Base-by-base conservation (phyloP, 2,888 invertebrate species). In the Drosophila austrosaltans region DNA sequence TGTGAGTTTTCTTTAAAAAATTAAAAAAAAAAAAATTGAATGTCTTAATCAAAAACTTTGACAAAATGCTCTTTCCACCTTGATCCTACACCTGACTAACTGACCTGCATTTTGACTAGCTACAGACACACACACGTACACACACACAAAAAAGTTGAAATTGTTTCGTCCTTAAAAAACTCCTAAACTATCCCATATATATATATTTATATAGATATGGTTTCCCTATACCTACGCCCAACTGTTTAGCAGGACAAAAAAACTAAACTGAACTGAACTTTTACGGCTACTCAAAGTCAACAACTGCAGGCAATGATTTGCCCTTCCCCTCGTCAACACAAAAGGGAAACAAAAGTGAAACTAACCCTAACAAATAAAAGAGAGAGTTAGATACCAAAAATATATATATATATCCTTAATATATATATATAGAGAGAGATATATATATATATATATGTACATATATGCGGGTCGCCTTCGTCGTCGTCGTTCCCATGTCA, bases 241-340 rank as follows among this genome's bases (percentile, higher is more conserved):
- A 54, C 69, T 81, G 81, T 81, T 81, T 81, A 81, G 72, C 69
- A 62, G 64, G 71, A 78, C 81, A 78, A 62, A 56, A 68, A 36
- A 36, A 36, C 53, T 54, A 20, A 36, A 57, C 20, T 36, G 48
- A 48, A 36, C 69, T 71, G 64, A 81, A 79, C 79, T 79, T 79
- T 78, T 63, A 63, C 79, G 69, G 79, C 74, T 75, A 79, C 82
- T 79, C 79, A 79, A 79, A 79, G 79, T 79, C 79, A 79, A 79
- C 79, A 81, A 69, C 79, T 78, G 62, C 68, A 64, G 77, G 71
- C 66, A 39, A 60, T 57, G 40, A 66, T 57, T 57, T 57, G 20
- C 6, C 63, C 70, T 76, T 76, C 57, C 54, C 36, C 36, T 36
- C 2, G 36, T 8, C 36, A 36, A 75, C 66, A 74, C 22, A 48